Conservation (phyloP, 1,140 invertebrate genomes). For the Homarus americanus region DNA sequence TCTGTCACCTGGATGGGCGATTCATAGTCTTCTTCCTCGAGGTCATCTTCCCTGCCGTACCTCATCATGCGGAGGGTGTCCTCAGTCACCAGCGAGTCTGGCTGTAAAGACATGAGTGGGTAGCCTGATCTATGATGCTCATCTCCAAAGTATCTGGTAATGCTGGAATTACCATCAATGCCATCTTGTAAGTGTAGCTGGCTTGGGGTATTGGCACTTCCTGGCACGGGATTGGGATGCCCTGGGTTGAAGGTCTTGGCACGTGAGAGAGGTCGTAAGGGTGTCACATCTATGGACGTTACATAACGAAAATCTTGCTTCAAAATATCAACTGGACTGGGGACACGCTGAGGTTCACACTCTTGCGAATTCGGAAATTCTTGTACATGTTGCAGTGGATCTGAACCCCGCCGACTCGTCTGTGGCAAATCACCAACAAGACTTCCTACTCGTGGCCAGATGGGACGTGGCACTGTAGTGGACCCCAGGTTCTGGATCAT, state of each 20-base stretch:
- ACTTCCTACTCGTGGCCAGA: constrained; percentile 49
- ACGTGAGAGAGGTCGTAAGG: constrained; percentile 17
- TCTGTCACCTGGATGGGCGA: background rate
- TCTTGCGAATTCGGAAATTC: background rate
- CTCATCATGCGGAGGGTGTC: constrained; percentile 70
- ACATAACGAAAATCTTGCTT: constrained; percentile 59
- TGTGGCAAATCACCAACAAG: background rate
- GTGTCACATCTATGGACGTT: constrained; percentile 53
- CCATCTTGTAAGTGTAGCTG: background rate
- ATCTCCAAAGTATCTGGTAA: constrained; percentile 36
- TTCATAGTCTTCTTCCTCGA: constrained; percentile 11
- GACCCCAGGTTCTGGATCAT: background rate
- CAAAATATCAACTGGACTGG: constrained; percentile 21
- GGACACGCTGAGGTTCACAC: background rate
- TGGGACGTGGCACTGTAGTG: constrained; percentile 36
- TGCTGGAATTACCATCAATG: constrained; percentile 1
- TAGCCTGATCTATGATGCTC: background rate
- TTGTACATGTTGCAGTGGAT: background rate
- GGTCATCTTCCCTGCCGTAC: constrained; percentile 14
- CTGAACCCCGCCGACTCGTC: background rate
- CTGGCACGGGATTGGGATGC: background rate
- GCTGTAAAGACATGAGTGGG: constrained; percentile 47
- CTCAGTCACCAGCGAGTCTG: constrained; percentile 66
- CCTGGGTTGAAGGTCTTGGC: constrained; percentile 7
- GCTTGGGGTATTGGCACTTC: constrained; percentile 3